Evolutionary conservation across 2,797 vertebrate genomes (phyloP).

Genomic region (Pseudopleuronectes americanus): DNA sequence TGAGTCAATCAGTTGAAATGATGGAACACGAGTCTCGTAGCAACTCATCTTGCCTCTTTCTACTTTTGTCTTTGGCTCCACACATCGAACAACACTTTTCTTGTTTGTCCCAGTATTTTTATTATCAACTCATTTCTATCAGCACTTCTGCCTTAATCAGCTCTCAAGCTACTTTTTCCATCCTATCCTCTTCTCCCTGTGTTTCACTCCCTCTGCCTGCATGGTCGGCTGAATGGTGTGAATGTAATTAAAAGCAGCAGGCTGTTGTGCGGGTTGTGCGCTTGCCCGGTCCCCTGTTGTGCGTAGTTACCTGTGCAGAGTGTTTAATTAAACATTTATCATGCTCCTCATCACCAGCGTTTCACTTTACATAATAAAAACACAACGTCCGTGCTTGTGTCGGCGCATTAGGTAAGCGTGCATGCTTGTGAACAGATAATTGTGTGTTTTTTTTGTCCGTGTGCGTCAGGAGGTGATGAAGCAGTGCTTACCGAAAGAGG

Average conservation of each 20-base stretch:
- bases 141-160: constrained; percentile 43
- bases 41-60: constrained; percentile 42
- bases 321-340: constrained; percentile 61
- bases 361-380: constrained; percentile 23
- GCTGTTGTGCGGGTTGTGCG: constrained; percentile 50
- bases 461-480: constrained; percentile 41
- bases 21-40: constrained; percentile 37
- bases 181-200: constrained; percentile 6
- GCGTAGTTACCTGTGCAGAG: constrained; percentile 46
- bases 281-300: constrained; percentile 61
- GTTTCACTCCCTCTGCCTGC: constrained; percentile 38
- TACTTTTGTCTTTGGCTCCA: constrained; percentile 29
- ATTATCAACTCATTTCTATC: constrained; percentile 15
- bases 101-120: constrained; percentile 19
- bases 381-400: background rate
- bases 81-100: constrained; percentile 27
- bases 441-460: constrained; percentile 3
- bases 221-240: constrained; percentile 49
- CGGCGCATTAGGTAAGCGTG: constrained; percentile 1
- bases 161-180: constrained; percentile 26
- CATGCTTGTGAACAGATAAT: background rate
- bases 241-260: constrained; percentile 75
- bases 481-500: constrained; percentile 42
- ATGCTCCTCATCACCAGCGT: constrained; percentile 16
- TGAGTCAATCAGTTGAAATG: constrained; percentile 41